Conservation (phyloP, 2,888 invertebrate genomes). For the Drosophila quinaria region DNA sequence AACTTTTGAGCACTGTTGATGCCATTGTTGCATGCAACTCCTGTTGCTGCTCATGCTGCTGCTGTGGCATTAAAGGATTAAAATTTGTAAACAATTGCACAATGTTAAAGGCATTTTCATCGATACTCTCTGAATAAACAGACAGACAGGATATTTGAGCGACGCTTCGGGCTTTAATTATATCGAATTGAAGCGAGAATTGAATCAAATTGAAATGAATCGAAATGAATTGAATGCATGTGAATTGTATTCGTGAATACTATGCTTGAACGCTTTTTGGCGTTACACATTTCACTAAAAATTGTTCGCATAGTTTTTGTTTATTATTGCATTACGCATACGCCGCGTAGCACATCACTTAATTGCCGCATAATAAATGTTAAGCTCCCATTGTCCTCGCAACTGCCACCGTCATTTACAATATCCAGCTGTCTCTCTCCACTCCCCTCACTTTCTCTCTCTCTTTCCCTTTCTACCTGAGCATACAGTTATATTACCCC, state of each 20-base stretch:
- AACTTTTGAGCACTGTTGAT: constrained; percentile 15
- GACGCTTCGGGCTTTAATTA: constrained; percentile 13
- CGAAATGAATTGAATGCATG: neutral
- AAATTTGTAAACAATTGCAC: constrained; percentile 41
- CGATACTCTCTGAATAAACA: neutral
- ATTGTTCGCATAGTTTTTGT: constrained; percentile 20
- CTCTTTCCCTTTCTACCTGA: constrained; percentile 3
- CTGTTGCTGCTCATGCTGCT: constrained; percentile 23
- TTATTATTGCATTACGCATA: constrained; percentile 44
- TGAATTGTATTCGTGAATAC: neutral
- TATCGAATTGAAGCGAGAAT: neutral
- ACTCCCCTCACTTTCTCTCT: too few relatives aligned
- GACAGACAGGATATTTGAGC: neutral
- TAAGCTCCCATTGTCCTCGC: constrained; percentile 40
- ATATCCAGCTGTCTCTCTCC: neutral
- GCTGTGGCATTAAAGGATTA: constrained; percentile 47
- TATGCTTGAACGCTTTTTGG: neutral
- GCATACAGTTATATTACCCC: constrained; percentile 22
- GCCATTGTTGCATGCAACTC: constrained; percentile 14
- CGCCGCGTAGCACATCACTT: constrained; percentile 40
- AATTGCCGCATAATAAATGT: constrained; percentile 61
- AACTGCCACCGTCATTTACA: constrained; percentile 13
- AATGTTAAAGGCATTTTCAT: constrained; percentile 28
- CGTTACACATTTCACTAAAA: constrained; percentile 4
- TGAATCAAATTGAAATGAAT: constrained; percentile 2